These are phyloP conservation scores for Polypterus bichir DNA, from an alignment of 2,113 vertebrate genomes.

Conservation along the genomic window DNA sequence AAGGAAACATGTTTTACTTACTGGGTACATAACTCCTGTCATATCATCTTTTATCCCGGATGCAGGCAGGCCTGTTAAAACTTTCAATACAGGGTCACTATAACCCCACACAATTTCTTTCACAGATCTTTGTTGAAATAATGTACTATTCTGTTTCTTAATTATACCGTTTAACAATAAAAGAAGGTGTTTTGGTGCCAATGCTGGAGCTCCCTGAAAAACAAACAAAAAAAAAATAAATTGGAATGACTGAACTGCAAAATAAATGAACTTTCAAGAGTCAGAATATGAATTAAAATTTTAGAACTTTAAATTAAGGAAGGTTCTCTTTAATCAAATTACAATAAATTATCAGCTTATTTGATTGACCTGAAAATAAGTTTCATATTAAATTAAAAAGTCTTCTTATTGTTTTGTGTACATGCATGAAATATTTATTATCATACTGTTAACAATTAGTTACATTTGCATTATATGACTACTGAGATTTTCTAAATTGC, in stretches of 20 bases:
- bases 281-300: too few species aligned
- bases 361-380: too few species aligned
- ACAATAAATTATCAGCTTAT: too few species aligned
- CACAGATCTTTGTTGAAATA: slow-evolving; percentile 70
- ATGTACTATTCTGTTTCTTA: slow-evolving; percentile 36
- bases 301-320: too few species aligned
- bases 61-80: slow-evolving; percentile 20
- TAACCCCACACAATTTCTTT: slow-evolving; percentile 86
- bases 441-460: too few species aligned
- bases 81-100: slow-evolving; percentile 52
- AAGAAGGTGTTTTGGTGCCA: slow-evolving; percentile 24
- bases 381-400: too few species aligned
- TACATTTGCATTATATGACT: too few species aligned
- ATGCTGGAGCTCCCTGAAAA: slow-evolving; percentile 51
- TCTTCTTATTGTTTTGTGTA: too few species aligned
- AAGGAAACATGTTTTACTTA: slow-evolving; percentile 33
- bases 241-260: background rate
- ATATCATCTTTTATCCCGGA: fast-evolving
- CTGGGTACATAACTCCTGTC: slow-evolving; percentile 66
- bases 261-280: too few species aligned
- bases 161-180: slow-evolving; percentile 33
- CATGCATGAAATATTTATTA: too few species aligned
- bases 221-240: slow-evolving; percentile 1
- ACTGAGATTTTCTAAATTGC: too few species aligned
- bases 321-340: too few species aligned